Evolutionary conservation across 2,113 vertebrate species (phyloP).

Genomic region (Potamarius usumacintae): DNA sequence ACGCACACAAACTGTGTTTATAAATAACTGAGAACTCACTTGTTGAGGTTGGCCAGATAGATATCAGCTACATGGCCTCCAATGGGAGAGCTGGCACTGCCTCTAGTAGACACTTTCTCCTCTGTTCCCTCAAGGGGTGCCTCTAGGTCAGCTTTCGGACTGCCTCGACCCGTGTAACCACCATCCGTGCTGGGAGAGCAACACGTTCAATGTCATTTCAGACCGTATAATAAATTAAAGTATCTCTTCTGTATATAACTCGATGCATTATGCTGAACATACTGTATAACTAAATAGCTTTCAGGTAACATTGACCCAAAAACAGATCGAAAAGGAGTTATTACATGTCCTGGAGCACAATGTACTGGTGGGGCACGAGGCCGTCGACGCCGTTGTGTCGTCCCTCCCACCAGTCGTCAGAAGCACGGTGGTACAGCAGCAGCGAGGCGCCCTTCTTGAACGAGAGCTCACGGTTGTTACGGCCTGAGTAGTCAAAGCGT

Average conservation of each 20-base stretch:
- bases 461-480: conserved; percentile 87
- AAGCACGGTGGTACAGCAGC: conserved; percentile 87
- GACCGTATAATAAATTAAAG: background rate
- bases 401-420: conserved; percentile 97
- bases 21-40: conserved; percentile 72
- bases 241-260: background rate
- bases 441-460: conserved; percentile 93
- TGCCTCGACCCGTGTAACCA: conserved; percentile 81
- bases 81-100: conserved; percentile 86
- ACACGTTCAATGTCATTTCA: background rate
- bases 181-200: conserved; percentile 80
- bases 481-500: conserved; percentile 90
- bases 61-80: conserved; percentile 96
- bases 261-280: background rate
- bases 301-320: background rate
- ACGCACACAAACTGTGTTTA: background rate
- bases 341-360: conserved; percentile 91
- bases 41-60: conserved; percentile 98
- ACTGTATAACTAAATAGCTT: background rate
- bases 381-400: conserved; percentile 87
- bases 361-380: conserved; percentile 94
- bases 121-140: conserved; percentile 77
- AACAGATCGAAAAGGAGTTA: conserved; percentile 49
- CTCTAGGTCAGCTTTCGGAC: conserved; percentile 90
- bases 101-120: conserved; percentile 89